Conservation (phyloP, 2,113 vertebrate species). For the Alouatta palliata region DNA sequence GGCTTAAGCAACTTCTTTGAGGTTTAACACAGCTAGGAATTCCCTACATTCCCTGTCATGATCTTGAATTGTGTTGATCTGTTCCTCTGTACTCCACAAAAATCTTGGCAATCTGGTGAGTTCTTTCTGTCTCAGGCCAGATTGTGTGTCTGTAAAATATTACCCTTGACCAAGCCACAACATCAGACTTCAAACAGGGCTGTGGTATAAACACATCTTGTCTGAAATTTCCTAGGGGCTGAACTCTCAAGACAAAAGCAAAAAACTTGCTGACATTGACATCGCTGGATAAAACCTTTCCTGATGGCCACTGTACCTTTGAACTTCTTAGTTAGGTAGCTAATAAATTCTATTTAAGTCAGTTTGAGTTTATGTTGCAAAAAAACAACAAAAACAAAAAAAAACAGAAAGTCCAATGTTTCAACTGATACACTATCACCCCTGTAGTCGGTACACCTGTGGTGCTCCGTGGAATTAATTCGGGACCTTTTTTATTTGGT, state of each 20-base stretch:
- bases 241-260: constrained; percentile 75
- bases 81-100: neutral
- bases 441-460: neutral
- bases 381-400: neutral
- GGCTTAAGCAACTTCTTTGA: neutral
- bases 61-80: neutral
- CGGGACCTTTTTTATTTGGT: neutral
- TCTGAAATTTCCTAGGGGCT: constrained; percentile 50
- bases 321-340: neutral
- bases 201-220: constrained; percentile 53
- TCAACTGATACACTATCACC: neutral
- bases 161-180: constrained; percentile 57
- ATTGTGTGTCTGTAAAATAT: constrained; percentile 47
- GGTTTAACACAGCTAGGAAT: neutral
- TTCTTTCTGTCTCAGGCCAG: constrained; percentile 4
- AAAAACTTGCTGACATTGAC: neutral
- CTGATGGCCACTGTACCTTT: neutral
- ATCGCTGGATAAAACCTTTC: neutral
- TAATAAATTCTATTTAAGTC: neutral
- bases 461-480: neutral
- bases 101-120: neutral
- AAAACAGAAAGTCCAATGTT: neutral
- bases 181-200: constrained; percentile 66
- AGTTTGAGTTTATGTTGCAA: neutral
- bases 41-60: neutral